These are phyloP conservation scores for Andrena dorsata DNA, from an alignment of 2,888 invertebrate species.

Conservation along the genomic window DNA sequence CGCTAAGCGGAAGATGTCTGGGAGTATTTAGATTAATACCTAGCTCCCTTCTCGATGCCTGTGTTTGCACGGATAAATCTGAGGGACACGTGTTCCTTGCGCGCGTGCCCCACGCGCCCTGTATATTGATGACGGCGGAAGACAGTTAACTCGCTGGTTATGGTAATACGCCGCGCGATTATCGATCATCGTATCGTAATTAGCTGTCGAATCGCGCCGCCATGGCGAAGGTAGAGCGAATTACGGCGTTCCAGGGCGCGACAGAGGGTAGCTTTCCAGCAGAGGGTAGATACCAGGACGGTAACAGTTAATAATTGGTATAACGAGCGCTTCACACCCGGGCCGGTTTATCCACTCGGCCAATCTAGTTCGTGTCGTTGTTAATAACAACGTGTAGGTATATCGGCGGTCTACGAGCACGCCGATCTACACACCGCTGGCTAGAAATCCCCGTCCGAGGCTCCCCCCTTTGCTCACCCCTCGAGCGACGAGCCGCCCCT, in stretches of 20 bases:
- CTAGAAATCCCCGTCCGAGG: slow-evolving; percentile 15
- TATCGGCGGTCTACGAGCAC: slow-evolving; percentile 29
- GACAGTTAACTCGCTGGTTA: background rate
- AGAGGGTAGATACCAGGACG: slow-evolving; percentile 56
- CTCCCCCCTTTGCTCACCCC: slow-evolving; percentile 21
- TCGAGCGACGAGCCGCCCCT: slow-evolving; percentile 58
- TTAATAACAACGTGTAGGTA: slow-evolving; percentile 21
- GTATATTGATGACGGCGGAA: background rate
- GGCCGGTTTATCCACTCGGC: slow-evolving; percentile 74
- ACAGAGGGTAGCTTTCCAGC: slow-evolving; percentile 49
- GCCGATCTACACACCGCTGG: slow-evolving; percentile 26
- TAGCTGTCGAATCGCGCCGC: slow-evolving; percentile 13
- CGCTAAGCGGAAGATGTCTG: too few species aligned
- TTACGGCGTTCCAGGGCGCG: slow-evolving; percentile 35
- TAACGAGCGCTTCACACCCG: slow-evolving; percentile 81
- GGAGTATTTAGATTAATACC: too few species aligned
- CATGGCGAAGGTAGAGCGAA: slow-evolving; percentile 26
- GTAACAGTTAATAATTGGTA: slow-evolving; percentile 77
- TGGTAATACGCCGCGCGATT: background rate
- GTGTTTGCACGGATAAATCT: too few species aligned
- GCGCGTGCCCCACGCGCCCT: background rate
- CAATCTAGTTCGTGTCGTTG: slow-evolving; percentile 69
- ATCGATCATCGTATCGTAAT: slow-evolving; percentile 29
- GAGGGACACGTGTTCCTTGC: too few species aligned
- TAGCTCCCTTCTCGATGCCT: too few species aligned